Evolutionary conservation across 1,140 invertebrate species (phyloP), one percentile per base, ranked within the genome.

Genomic region (Drosophila prosaltans): DNA sequence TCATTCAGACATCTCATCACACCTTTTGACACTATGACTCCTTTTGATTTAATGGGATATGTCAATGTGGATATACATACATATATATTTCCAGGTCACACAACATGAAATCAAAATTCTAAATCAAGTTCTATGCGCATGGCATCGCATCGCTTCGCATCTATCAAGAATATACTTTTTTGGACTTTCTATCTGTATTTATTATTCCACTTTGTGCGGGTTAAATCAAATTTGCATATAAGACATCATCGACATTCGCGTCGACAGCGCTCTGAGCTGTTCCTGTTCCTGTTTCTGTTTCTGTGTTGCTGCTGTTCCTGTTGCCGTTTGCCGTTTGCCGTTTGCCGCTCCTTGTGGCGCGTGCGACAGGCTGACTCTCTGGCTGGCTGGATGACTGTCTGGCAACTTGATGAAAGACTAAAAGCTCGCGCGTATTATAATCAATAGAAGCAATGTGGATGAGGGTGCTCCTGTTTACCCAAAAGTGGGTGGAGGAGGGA

Each of bases 211-310:
- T 80, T 80, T 80, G 72, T 68, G 77, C 72, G 72, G 77, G 72
- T 69, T 71, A 68, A 80, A 80, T 80, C 78, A 65, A 80, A 80
- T 80, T 80, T 80, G 78, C 78, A 80, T 80, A 72, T 75, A 72
- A 66, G 78, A 71, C 77, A 62, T 43, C 78, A 51, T 51, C 45
- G 70, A 61, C 74, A 68, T 64, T 58, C n/a, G 36, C 51, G 58
- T 16, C 57, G 30, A 73, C 67, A 43, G 54, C 58, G 45, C 28
- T n/a, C 24, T 28, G 32, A 24, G 2, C 9, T 30, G 11, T 10
- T 54, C 45, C 16, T 36, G 48, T 16, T 55, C 9, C 24, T 57
- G 48, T 55, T 54, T 32, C 41, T 7, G 61, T 28, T 36, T 36
- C 32, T 36, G 6, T 36, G 6, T 36, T 36, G 1, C 32, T 36